Conservation (phyloP, 2,888 invertebrate genomes). For the Aporophyla lueneburgensis region DNA sequence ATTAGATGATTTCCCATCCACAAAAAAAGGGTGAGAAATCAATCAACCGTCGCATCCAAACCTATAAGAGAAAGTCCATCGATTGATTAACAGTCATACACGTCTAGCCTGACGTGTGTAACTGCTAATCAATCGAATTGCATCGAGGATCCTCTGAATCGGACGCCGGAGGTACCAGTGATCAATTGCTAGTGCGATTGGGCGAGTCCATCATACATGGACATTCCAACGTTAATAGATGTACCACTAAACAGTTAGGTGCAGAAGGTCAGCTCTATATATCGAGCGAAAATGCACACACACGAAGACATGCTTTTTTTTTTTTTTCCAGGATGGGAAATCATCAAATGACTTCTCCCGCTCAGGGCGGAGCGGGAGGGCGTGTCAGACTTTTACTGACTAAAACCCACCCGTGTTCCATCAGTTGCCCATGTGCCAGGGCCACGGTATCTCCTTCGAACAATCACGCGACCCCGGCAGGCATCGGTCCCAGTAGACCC, state of each 20-base stretch:
- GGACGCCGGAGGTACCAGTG: constrained; percentile 2
- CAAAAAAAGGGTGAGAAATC: background rate
- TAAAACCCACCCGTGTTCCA: no score
- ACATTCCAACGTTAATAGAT: background rate
- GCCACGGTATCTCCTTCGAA: no score
- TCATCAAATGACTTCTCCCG: no score
- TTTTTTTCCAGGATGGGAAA: no score
- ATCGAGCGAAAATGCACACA: background rate
- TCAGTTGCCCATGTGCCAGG: no score
- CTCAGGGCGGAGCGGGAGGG: no score
- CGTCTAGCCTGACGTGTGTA: background rate
- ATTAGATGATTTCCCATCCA: no score
- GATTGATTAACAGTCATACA: background rate
- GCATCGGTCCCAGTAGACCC: no score
- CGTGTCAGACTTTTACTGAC: no score
- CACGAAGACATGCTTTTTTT: no score
- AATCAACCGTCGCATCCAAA: background rate
- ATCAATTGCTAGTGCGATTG: constrained; percentile 52
- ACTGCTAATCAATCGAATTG: constrained; percentile 40
- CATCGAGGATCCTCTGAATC: constrained; percentile 20
- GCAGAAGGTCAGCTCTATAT: background rate
- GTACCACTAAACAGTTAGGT: background rate
- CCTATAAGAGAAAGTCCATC: background rate
- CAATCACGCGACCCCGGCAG: no score
- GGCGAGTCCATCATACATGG: constrained; percentile 21